These are phyloP conservation scores for Pammene fasciana DNA, from an alignment of 2,888 invertebrate species.

Conservation along the genomic window DNA sequence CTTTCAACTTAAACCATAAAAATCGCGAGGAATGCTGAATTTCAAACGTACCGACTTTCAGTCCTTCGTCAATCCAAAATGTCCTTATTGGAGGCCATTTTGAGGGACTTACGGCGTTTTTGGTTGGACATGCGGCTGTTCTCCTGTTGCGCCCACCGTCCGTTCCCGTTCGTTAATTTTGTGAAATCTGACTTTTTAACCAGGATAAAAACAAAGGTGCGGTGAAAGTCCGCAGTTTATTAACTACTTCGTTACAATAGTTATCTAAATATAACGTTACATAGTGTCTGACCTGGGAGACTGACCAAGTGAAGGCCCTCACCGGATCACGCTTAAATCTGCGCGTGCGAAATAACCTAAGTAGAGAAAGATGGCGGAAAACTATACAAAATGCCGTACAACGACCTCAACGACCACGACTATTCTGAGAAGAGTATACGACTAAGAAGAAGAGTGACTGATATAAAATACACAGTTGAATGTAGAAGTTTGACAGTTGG, in stretches of 20 bases:
- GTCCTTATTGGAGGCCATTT: background rate
- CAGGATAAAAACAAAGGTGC: slow-evolving; percentile 6
- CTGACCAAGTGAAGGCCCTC: no score
- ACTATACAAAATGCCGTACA: no score
- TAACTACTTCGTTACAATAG: background rate
- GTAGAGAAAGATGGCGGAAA: no score
- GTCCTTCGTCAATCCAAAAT: background rate
- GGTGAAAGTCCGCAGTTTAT: background rate
- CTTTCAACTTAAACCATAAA: slow-evolving; percentile 27
- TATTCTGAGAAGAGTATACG: no score
- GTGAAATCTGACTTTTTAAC: slow-evolving; percentile 32
- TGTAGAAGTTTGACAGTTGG: no score
- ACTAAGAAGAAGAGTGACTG: no score
- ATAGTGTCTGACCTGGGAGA: no score
- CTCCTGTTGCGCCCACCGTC: slow-evolving; percentile 19
- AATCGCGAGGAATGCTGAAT: slow-evolving; percentile 25
- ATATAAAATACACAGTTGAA: no score
- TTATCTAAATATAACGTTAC: no score
- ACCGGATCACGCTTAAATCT: no score
- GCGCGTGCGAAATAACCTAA: no score
- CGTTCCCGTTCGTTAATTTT: slow-evolving; percentile 36
- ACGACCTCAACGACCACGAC: no score
- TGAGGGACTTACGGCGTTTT: background rate
- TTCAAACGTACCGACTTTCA: slow-evolving; percentile 23
- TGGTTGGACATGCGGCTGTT: background rate